Conservation (phyloP, 2,888 invertebrate species). For the Aphelenchoides bicaudatus region DNA sequence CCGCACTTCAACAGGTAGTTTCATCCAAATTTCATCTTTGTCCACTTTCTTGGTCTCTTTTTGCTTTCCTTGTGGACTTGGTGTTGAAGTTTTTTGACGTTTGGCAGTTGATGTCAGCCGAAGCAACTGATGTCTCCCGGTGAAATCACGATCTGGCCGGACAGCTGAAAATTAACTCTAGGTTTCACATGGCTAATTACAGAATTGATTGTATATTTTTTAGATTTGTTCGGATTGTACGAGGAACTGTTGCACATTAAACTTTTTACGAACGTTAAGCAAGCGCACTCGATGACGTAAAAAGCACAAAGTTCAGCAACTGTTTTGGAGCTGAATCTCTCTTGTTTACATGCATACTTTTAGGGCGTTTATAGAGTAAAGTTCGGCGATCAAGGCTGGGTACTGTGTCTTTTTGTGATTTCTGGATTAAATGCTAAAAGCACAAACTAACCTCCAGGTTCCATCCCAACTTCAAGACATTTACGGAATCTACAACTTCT, state of each 20-base stretch:
- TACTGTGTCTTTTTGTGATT: background rate
- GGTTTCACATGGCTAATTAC: too few relatives aligned
- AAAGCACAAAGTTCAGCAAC: too few relatives aligned
- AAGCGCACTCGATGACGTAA: too few relatives aligned
- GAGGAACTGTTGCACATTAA: too few relatives aligned
- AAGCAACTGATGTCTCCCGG: conserved; percentile 28
- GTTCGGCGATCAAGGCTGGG: too few relatives aligned
- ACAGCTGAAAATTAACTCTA: conserved; percentile 45
- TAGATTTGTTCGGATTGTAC: too few relatives aligned
- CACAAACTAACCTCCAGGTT: conserved; percentile 46
- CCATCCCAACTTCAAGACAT: conserved; percentile 54
- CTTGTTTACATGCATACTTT: too few relatives aligned
- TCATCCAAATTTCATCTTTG: conserved; percentile 46
- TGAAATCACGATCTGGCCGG: conserved; percentile 52
- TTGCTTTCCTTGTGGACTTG: conserved; percentile 3
- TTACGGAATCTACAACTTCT: conserved; percentile 52
- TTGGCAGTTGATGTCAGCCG: conserved; percentile 17
- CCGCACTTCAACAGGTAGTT: conserved; percentile 53
- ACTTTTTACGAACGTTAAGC: too few relatives aligned
- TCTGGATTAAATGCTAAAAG: conserved; percentile 4
- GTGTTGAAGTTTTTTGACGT: conserved; percentile 15
- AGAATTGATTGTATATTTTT: too few relatives aligned
- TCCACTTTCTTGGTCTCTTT: conserved; percentile 26
- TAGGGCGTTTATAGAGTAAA: too few relatives aligned
- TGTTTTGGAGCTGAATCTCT: too few relatives aligned